Evolutionary conservation across 2,888 invertebrate genomes (phyloP), one percentile per base, ranked within the genome.

Genomic region (Ectemnius cavifrons): DNA sequence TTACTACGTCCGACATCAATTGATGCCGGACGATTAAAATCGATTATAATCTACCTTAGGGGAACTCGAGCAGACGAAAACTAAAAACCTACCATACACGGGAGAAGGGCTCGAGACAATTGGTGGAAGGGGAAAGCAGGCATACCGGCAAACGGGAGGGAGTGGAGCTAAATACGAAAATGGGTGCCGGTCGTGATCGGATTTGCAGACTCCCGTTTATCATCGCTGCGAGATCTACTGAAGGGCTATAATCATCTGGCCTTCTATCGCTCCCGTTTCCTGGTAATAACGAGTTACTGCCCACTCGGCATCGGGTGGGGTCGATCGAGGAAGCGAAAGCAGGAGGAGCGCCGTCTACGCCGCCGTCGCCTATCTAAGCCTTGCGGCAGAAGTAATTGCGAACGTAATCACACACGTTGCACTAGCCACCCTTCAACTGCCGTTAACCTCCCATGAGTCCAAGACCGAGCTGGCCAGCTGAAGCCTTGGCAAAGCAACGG

Each of bases 201-300:
- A 85, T 87, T 84, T 77, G 79, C 80, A 75, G 81, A 78, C 78
- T 80, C 79, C 82, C 86, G 86, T 89, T 88, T 89, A 88, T 89
- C 87, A 88, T 88, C 85, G 82, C 77, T 76, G 85, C 79, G 82
- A 82, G 87, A 88, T 89, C 86, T 88, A 85, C 86, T 85, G 81
- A 82, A 83, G 82, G 80, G 85, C 84, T 86, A 87, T 89, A 89
- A 89, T 89, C 88, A 89, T 83, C 85, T 83, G 74, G 78, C 82
- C 78, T 82, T 80, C 84, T 45, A 27, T 63, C 73, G 59, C 70
- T 58, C 67, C 80, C 73, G 81, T 84, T 79, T 79, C 81, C 84
- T 82, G 84, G 86, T 88, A 88, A 89, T 88, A 89, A 88, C 86
- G 87, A 90, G 88, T 89, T 89, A 85, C 89, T 89, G 86, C 88